Percentiles rank a stretch among this genome's conserved stretches.
Evolutionary conservation across 1,140 invertebrate species (phyloP).

Genomic region (Drosophila ogumai): DNA sequence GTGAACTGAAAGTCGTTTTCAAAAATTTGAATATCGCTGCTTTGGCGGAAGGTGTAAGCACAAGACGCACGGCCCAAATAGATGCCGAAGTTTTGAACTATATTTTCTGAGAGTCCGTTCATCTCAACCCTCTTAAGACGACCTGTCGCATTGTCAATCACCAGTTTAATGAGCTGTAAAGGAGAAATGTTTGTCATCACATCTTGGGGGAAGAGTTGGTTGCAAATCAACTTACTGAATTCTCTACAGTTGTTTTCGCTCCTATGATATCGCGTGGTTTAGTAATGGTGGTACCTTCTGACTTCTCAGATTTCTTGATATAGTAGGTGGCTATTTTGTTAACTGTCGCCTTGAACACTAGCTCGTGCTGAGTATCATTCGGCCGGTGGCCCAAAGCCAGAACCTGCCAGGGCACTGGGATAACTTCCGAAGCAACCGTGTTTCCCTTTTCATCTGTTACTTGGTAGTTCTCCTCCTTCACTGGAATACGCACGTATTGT

Average conservation of each 20-base stretch:
- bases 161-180: constrained; percentile 51
- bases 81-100: constrained; percentile 90
- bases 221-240: constrained; percentile 43
- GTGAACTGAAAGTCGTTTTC: constrained; percentile 85
- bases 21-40: constrained; percentile 80
- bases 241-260: constrained; percentile 46
- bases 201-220: neutral
- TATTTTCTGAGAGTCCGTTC: constrained; percentile 76
- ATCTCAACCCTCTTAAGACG: constrained; percentile 86
- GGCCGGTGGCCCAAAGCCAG: constrained; percentile 87
- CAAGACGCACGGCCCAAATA: constrained; percentile 92
- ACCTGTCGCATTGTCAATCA: constrained; percentile 72
- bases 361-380: constrained; percentile 87
- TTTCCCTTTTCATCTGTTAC: constrained; percentile 87
- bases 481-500: constrained; percentile 90
- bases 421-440: constrained; percentile 86
- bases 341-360: constrained; percentile 88
- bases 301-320: constrained; percentile 26
- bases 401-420: constrained; percentile 88
- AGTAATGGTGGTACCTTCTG: neutral
- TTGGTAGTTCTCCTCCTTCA: constrained; percentile 87
- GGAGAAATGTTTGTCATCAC: too few species aligned
- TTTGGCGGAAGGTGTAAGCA: constrained; percentile 95
- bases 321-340: constrained; percentile 54
- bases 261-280: neutral